Evolutionary conservation across 2,113 vertebrate species (phyloP).

Genomic region (Archilochus colubris): DNA sequence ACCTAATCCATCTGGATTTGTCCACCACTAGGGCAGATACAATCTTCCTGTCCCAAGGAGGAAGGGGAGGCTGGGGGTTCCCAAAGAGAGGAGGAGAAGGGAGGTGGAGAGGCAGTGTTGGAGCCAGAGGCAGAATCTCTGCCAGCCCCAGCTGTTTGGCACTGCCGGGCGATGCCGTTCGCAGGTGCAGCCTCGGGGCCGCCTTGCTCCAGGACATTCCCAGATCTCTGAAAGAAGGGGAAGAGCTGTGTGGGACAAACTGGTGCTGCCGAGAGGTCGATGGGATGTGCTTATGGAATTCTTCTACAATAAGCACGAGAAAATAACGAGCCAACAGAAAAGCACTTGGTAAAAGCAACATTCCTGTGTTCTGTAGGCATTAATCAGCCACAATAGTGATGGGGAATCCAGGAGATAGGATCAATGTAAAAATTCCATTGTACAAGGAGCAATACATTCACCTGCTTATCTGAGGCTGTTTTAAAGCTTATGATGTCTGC

Average conservation of each 20-base stretch:
- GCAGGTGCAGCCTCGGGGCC: conserved; percentile 1
- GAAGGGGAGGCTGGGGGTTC: background rate
- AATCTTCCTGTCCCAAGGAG: background rate
- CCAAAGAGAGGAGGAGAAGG: background rate
- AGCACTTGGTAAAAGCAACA: background rate
- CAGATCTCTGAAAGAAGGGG: background rate
- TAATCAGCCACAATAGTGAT: background rate
- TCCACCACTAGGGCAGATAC: background rate
- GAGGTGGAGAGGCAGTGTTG: background rate
- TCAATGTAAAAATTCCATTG: background rate
- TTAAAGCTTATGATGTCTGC: background rate
- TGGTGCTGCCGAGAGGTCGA: background rate
- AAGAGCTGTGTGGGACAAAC: background rate
- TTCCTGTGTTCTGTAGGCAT: background rate
- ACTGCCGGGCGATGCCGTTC: background rate
- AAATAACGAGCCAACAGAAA: background rate
- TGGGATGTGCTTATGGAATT: background rate
- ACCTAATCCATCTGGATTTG: background rate
- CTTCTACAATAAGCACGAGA: background rate
- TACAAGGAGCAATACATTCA: background rate
- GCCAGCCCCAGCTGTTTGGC: background rate
- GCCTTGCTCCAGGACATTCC: background rate
- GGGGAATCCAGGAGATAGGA: background rate
- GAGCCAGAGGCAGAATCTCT: background rate
- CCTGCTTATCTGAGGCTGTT: background rate